Evolutionary conservation across 1,140 invertebrate genomes (phyloP), one percentile per base, ranked within the genome.

Genomic region (Bemisia tabaci): DNA sequence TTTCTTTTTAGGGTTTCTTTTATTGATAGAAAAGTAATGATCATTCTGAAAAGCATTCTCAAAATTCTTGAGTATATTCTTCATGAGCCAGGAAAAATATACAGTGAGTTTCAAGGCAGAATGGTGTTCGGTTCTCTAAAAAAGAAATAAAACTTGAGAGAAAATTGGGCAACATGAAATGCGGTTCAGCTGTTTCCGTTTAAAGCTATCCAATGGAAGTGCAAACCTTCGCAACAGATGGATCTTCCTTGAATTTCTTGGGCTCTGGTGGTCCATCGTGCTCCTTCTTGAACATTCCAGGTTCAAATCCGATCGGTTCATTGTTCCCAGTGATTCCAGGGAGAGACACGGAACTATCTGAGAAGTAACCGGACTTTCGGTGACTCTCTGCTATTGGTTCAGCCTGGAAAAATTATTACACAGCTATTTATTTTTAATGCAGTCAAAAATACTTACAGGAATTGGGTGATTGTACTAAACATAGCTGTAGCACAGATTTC

Each of bases 261-360:
- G 33, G 33, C 17, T 48, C 33, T 9, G 23, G 22, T 33, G 60
- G 39, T 33, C 62, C 59, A 26, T 62, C 60, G 25, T 23, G 68
- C 63, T 83, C 80, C 60, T 82, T 81, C 68, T 84, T 84, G 71
- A 90, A 90, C 87, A 90, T 90, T 67, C 87, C 87, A 1, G 88
- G 87, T 73, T 89, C 87, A 75, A 90, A 90, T 23, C 87, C 87
- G 48, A 88, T 78, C 0, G 87, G 88, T 23, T 71, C 68, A 58
- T 65, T 69, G 1, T 81, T 79, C 12, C 82, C 79, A 70, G 84
- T 81, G 9, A 87, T 80, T 11, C 87, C 87, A 24, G 87, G 87
- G 60, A 89, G 74, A 12, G 87, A 85, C 26, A 83, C 86, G 1
- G 87, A 89, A 78, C 89, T 89, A 73, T 89, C 87, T 21, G 87